Percentiles rank a stretch among this genome's conserved stretches.
These are phyloP conservation scores for Podabrus alpinus DNA, from an alignment of 2,888 invertebrate species.

Conservation along the genomic window DNA sequence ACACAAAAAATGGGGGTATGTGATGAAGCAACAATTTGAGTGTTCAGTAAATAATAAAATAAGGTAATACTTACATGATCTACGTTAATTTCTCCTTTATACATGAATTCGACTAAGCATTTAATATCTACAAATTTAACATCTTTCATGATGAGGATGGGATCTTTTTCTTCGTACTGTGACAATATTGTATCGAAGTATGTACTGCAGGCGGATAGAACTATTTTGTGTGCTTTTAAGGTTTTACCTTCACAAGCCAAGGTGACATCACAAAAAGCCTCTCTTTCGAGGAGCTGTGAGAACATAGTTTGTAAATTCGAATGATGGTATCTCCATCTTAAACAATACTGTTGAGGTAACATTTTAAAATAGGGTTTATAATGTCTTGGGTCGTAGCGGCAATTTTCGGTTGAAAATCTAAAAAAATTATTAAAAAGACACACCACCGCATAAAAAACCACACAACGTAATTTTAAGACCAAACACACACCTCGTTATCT, in stretches of 20 bases:
- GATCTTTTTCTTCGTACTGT: constrained; percentile 78
- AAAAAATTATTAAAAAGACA: constrained; percentile 16
- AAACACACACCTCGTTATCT: constrained; percentile 28
- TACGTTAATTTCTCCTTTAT: constrained; percentile 93
- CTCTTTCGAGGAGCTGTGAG: constrained; percentile 82
- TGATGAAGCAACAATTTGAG: background rate
- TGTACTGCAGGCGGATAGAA: constrained; percentile 89
- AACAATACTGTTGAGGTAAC: constrained; percentile 88
- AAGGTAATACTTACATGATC: constrained; percentile 75
- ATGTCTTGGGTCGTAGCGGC: constrained; percentile 21
- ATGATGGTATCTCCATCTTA: constrained; percentile 92
- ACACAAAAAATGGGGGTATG: too few species aligned
- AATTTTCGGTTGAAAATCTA: constrained; percentile 21
- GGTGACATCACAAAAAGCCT: constrained; percentile 89
- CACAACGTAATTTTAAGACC: constrained; percentile 19
- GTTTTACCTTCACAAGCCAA: constrained; percentile 84
- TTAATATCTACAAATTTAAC: constrained; percentile 88
- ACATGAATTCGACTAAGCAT: constrained; percentile 92
- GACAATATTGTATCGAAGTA: constrained; percentile 87
- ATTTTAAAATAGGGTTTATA: constrained; percentile 55
- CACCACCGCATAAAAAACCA: constrained; percentile 24
- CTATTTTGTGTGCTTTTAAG: constrained; percentile 81
- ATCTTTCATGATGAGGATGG: constrained; percentile 86
- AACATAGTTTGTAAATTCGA: constrained; percentile 89
- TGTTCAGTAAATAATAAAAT: background rate